A percentile compares a stretch with the other conserved stretches of the same genome.
These are phyloP conservation scores for Pantherophis vulpinus DNA, from an alignment of 2,797 vertebrate species.

Conservation along the genomic window DNA sequence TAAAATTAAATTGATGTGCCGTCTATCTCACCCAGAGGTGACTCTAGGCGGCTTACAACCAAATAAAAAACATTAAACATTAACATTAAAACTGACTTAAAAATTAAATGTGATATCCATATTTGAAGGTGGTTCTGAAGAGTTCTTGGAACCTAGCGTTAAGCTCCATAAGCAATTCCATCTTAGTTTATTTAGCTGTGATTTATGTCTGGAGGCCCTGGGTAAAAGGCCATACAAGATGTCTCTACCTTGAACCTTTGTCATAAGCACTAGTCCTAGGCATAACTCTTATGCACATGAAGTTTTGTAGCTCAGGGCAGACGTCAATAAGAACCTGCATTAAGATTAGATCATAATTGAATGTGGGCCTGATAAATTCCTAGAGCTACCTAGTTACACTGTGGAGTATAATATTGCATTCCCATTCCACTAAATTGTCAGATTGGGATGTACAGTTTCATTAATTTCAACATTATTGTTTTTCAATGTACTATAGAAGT, in stretches of 20 bases:
- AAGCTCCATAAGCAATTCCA: background rate
- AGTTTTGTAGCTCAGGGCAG: background rate
- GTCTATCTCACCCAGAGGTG: background rate
- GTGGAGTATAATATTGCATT: background rate
- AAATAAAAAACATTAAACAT: background rate
- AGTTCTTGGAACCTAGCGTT: background rate
- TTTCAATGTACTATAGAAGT: background rate
- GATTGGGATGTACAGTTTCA: background rate
- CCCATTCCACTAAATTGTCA: background rate
- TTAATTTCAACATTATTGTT: constrained; percentile 2
- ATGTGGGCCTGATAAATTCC: background rate
- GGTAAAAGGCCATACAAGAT: background rate
- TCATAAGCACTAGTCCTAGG: background rate
- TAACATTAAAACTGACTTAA: background rate
- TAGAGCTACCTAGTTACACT: background rate
- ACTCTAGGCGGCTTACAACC: background rate
- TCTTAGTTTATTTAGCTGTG: background rate
- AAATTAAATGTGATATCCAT: background rate
- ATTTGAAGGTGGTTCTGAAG: background rate
- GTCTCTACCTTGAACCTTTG: background rate
- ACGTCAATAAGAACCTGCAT: background rate
- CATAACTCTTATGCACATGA: background rate
- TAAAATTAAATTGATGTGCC: too few species aligned
- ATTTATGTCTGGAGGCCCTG: background rate
- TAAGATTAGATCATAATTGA: background rate